Base-by-base conservation (phyloP, 2,888 invertebrate genomes). In the Pilophorus perplexus region DNA sequence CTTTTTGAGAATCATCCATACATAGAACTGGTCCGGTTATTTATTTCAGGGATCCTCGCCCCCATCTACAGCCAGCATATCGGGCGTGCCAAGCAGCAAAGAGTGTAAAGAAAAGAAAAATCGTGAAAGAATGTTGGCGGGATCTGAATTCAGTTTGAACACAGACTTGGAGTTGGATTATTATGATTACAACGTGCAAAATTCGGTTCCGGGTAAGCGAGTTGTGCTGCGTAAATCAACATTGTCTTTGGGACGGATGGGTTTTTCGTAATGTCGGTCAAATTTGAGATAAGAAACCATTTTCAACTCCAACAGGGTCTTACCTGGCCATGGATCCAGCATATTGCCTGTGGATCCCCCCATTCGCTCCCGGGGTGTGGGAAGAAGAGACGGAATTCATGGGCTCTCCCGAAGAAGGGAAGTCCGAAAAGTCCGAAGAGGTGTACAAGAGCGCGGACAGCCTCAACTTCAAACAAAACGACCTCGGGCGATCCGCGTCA, bases 241-340 rank as follows among this genome's bases (percentile, higher is more conserved):
- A n/a, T n/a, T n/a, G n/a, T n/a, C n/a, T n/a, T n/a, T n/a, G n/a
- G n/a, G n/a, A n/a, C n/a, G n/a, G n/a, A n/a, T n/a, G n/a, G n/a
- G n/a, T n/a, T n/a, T n/a, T n/a, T n/a, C n/a, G n/a, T n/a, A n/a
- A n/a, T n/a, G n/a, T n/a, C n/a, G n/a, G n/a, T n/a, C n/a, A n/a
- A n/a, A n/a, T n/a, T n/a, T n/a, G n/a, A n/a, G n/a, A n/a, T n/a
- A n/a, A n/a, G n/a, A n/a, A n/a, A n/a, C n/a, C n/a, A n/a, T n/a
- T n/a, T n/a, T n/a, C n/a, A n/a, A n/a, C n/a, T n/a, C n/a, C 5
- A 23, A n/a, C 42, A 59, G 59, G 91, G 18, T 91, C 90, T 0
- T 91, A 90, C 74, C 78, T 91, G 66, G 90, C 90, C 52, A 91
- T 91, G 91, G 92, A 92, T 77, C 91, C 91, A 0, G 90, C 90